These are phyloP conservation scores for Euwallacea fornicatus DNA, from an alignment of 1,140 invertebrate genomes.

Conservation along the genomic window DNA sequence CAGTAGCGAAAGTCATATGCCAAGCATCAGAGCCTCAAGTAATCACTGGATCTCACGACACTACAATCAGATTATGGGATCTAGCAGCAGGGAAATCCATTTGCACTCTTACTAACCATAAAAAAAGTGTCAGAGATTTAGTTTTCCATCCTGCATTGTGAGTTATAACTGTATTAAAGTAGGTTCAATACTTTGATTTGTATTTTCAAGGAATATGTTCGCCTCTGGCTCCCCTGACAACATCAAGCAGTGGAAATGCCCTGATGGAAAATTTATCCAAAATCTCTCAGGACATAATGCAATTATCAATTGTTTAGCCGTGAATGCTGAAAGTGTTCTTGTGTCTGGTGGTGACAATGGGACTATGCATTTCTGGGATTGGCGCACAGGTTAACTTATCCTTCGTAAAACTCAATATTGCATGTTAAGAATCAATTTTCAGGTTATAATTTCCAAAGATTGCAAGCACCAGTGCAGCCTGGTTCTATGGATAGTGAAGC, in stretches of 20 bases:
- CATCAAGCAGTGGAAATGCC: slow-evolving; percentile 99
- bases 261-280: slow-evolving; percentile 97
- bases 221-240: slow-evolving; percentile 98
- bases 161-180: slow-evolving; percentile 47
- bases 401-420: too few species aligned
- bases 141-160: slow-evolving; percentile 87
- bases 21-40: slow-evolving; percentile 94
- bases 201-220: slow-evolving; percentile 80
- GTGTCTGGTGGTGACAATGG: slow-evolving; percentile 99
- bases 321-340: slow-evolving; percentile 92
- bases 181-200: neutral
- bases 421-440: neutral
- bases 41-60: slow-evolving; percentile 81
- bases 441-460: slow-evolving; percentile 76
- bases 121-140: slow-evolving; percentile 94
- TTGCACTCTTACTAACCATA: slow-evolving; percentile 97
- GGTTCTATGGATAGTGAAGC: slow-evolving; percentile 99
- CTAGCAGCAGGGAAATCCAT: slow-evolving; percentile 92
- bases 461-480: slow-evolving; percentile 89
- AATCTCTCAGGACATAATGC: slow-evolving; percentile 97
- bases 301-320: slow-evolving; percentile 94
- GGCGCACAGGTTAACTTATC: slow-evolving; percentile 73
- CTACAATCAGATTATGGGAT: slow-evolving; percentile 94
- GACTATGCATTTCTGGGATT: slow-evolving; percentile 98
- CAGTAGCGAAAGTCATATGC: slow-evolving; percentile 90